Percentiles rank a stretch among this genome's conserved stretches.
phyloP scores from a whole-genome alignment of 2,888 invertebrate species.

The Vesta saturnalis region DNA sequence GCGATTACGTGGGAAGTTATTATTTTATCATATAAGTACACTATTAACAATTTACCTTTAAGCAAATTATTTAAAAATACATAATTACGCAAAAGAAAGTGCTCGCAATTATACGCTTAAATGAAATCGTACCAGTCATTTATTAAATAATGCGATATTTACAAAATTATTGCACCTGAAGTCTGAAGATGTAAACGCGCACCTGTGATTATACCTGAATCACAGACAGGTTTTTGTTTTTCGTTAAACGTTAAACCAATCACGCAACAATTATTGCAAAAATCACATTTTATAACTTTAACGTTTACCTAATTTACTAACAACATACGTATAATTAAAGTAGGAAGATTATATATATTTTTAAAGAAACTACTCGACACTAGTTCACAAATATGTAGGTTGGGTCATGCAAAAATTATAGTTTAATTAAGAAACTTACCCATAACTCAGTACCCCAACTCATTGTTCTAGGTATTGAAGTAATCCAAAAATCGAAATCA shows the following conservation, averaged over 20 bases:
- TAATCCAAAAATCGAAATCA: constrained; percentile 49
- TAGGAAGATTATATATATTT: constrained; percentile 6
- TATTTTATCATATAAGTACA: neutral
- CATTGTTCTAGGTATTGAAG: constrained; percentile 54
- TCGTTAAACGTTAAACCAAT: too few species aligned
- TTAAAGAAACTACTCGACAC: constrained; percentile 25
- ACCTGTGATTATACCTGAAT: constrained; percentile 33
- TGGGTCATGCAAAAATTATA: constrained; percentile 28
- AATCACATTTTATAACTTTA: neutral
- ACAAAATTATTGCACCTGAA: neutral
- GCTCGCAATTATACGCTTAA: neutral
- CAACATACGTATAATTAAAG: neutral
- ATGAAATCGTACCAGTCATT: neutral
- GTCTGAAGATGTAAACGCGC: constrained; percentile 15
- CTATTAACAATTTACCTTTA: neutral
- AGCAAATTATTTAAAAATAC: too few species aligned
- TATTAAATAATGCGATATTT: neutral
- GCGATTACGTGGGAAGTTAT: neutral
- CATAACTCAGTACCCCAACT: constrained; percentile 64
- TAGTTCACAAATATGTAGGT: constrained; percentile 38
- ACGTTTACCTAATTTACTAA: neutral
- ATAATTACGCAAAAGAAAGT: neutral
- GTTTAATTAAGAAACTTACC: constrained; percentile 54
- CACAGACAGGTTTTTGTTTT: constrained; percentile 16
- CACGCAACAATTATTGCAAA: constrained; percentile 5